Base-by-base conservation (phyloP, 2,797 vertebrate genomes). In the Hoplostethus mediterraneus region DNA sequence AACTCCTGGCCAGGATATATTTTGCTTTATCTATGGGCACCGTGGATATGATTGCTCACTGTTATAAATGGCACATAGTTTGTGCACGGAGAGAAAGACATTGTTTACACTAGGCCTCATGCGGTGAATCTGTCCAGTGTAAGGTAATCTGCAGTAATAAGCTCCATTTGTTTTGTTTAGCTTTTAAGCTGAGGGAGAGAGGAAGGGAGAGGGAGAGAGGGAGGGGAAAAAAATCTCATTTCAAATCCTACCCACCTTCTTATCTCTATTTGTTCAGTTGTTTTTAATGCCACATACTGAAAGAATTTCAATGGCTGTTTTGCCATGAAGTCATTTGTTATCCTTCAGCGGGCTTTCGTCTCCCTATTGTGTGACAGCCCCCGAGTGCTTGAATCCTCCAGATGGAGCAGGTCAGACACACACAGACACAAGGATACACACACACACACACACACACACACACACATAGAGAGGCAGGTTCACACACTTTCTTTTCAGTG, bases 261-360 rank as follows among this genome's bases (percentile, higher is more conserved):
- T 99, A 99, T 99, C 98, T 98, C 95, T 98, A 96, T 99, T 98
- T 99, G 97, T 97, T 98, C 98, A 99, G 98, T 99, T 98, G 98
- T 97, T 98, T 98, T 98, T 98, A 98, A 98, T 99, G 97, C 97
- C 97, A 98, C 96, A 95, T 97, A 97, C 96, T 97, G 97, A 98
- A 98, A 97, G 96, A 97, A 99, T 99, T 99, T 99, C 97, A 98
- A 98, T 97, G 96, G 98, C 96, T 95, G 96, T 96, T 97, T 97
- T 95, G 95, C 96, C 96, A 97, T 98, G 97, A 98, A 99, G 97
- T 99, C 98, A 99, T 99, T 98, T 98, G 97, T 99, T 99, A 98
- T 97, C 97, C 97, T 98, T 97, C 95, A 96, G 96, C 95, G 93
- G 95, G 96, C 96, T 96, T 96, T 97, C 95, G 96, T 97, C 95